These are phyloP conservation scores for Octonoba sinensis DNA, from an alignment of 2,888 invertebrate species.

Conservation along the genomic window DNA sequence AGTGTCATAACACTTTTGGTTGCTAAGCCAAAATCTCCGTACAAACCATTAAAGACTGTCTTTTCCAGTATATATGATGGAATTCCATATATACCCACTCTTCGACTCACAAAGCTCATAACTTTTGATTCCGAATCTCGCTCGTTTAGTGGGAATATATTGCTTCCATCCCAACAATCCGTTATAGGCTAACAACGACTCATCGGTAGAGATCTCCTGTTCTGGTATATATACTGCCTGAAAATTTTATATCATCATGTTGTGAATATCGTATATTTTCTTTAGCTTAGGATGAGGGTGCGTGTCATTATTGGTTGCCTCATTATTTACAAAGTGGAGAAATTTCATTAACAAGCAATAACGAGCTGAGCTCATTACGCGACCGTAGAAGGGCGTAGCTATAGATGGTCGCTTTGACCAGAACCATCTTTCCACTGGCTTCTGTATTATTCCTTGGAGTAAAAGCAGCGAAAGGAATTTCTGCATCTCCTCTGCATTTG, in stretches of 20 bases:
- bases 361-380: constrained; percentile 2
- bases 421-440: constrained; percentile 16
- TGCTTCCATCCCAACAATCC: constrained; percentile 59
- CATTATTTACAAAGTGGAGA: constrained; percentile 28
- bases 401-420: constrained; percentile 10
- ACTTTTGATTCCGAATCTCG: constrained; percentile 63
- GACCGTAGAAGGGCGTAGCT: not conserved
- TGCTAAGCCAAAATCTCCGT: not conserved
- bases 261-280: constrained; percentile 51
- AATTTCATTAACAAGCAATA: constrained; percentile 24
- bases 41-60: not conserved
- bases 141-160: constrained; percentile 64
- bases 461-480: constrained; percentile 9
- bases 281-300: constrained; percentile 8
- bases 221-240: constrained; percentile 30
- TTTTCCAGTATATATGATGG: constrained; percentile 31
- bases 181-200: constrained; percentile 60
- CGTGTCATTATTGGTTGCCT: not conserved
- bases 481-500: not conserved
- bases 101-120: constrained; percentile 53
- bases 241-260: constrained; percentile 28
- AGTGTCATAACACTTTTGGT: constrained; percentile 31
- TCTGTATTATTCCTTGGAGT: constrained; percentile 20
- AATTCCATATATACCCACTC: constrained; percentile 59
- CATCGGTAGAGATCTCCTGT: constrained; percentile 55